Percentiles rank a stretch among this genome's conserved stretches.
Conservation (phyloP, 2,113 vertebrate species). For the Laticauda laticaudata region DNA sequence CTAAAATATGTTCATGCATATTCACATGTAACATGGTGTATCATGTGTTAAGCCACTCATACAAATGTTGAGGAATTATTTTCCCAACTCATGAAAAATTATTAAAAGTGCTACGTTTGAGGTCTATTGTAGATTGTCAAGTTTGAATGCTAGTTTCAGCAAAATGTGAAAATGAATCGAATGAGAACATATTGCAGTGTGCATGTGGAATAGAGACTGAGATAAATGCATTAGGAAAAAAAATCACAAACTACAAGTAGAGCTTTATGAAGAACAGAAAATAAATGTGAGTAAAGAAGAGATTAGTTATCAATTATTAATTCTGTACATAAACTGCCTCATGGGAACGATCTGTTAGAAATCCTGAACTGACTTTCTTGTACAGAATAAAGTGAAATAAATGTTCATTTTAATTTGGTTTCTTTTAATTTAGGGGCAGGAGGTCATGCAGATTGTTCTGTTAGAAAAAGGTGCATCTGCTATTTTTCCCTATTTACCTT, state of each 20-base stretch:
- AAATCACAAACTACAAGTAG: neutral
- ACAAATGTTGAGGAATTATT: neutral
- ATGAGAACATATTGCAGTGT: neutral
- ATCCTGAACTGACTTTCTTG: neutral
- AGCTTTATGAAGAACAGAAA: neutral
- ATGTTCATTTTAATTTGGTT: neutral
- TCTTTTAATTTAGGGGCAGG: neutral
- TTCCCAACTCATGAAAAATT: neutral
- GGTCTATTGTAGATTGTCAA: neutral
- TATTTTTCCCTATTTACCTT: neutral
- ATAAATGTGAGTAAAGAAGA: neutral
- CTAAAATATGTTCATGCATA: neutral
- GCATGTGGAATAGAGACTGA: fast-evolving
- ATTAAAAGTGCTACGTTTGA: neutral
- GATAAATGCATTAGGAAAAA: neutral
- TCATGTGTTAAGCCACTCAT: neutral
- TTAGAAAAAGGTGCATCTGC: neutral
- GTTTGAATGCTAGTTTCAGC: neutral
- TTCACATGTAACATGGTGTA: neutral
- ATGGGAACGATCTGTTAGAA: constrained; percentile 1
- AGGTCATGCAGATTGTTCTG: neutral
- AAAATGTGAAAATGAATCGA: neutral
- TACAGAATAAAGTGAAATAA: neutral
- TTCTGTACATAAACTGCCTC: neutral
- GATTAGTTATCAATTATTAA: constrained; percentile 16